Evolutionary conservation across 2,888 invertebrate species (phyloP).

Genomic region (Mythimna ferrago): DNA sequence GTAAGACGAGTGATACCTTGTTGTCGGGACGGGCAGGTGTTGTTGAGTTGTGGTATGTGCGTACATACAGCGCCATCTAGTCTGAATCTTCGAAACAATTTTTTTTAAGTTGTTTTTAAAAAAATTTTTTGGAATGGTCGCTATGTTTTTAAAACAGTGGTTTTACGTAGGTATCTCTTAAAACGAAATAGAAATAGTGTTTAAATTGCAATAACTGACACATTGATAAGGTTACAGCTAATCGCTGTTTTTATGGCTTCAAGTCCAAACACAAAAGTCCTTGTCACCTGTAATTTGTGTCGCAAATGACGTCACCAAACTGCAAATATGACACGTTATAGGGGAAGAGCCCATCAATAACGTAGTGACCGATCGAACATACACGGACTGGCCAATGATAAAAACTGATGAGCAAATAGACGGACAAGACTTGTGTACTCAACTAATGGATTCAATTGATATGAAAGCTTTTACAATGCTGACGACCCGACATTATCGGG

Average conservation of each 20-base stretch:
- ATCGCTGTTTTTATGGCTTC: slow-evolving; percentile 49
- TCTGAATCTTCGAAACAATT: slow-evolving; percentile 17
- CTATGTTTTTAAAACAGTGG: not conserved
- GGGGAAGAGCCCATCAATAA: slow-evolving; percentile 88
- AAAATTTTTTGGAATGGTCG: not conserved
- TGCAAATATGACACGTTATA: slow-evolving; percentile 74
- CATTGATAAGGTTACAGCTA: not conserved
- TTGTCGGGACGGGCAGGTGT: slow-evolving; percentile 23
- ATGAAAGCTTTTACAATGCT: slow-evolving; percentile 90
- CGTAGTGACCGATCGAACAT: slow-evolving; percentile 89
- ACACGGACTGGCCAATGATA: slow-evolving; percentile 89
- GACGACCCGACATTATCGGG: slow-evolving; percentile 83
- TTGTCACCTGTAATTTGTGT: slow-evolving; percentile 70
- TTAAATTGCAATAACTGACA: not conserved
- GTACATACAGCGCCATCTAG: slow-evolving; percentile 63
- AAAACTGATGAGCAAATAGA: slow-evolving; percentile 91
- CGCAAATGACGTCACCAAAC: slow-evolving; percentile 67
- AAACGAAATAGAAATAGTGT: not conserved
- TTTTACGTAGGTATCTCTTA: not conserved
- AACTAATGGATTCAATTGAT: slow-evolving; percentile 91
- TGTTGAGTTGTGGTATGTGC: slow-evolving; percentile 13
- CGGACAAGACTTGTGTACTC: slow-evolving; percentile 88
- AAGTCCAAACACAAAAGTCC: slow-evolving; percentile 59
- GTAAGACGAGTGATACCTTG: slow-evolving; percentile 47
- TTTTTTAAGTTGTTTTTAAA: not conserved